A percentile compares a stretch with the other conserved stretches of the same genome.
These are phyloP conservation scores for Dunckerocampus dactyliophorus DNA, from an alignment of 2,113 vertebrate genomes.

Conservation along the genomic window DNA sequence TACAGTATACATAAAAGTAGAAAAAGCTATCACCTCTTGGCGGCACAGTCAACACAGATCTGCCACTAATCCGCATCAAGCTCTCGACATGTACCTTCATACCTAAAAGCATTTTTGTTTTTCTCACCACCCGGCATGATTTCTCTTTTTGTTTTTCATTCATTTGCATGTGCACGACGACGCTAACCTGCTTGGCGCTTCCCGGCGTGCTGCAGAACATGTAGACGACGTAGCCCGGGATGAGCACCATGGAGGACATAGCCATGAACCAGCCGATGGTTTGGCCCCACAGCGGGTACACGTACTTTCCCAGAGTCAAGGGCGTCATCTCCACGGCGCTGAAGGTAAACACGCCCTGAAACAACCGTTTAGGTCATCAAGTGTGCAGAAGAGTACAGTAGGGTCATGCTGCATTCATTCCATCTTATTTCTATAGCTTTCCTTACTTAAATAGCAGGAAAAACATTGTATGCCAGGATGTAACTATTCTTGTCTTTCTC, in stretches of 20 bases:
- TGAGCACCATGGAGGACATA: conserved; percentile 84
- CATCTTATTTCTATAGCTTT: neutral
- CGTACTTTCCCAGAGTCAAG: conserved; percentile 79
- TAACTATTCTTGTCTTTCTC: too few relatives aligned
- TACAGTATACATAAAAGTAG: too few relatives aligned
- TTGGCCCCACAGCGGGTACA: conserved; percentile 86
- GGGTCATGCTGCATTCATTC: neutral
- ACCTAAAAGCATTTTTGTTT: neutral
- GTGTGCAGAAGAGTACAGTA: neutral
- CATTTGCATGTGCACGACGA: neutral
- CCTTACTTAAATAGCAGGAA: neutral
- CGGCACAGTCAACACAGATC: too few relatives aligned
- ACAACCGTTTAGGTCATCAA: neutral
- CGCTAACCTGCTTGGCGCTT: conserved; percentile 57
- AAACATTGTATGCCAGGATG: neutral
- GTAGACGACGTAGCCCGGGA: conserved; percentile 83
- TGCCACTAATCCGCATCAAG: too few relatives aligned
- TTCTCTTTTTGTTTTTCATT: too few relatives aligned
- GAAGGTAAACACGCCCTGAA: conserved; percentile 82
- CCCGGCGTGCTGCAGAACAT: conserved; percentile 77
- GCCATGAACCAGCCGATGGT: conserved; percentile 85
- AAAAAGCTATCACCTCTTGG: neutral
- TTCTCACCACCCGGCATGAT: too few relatives aligned
- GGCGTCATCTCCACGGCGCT: conserved; percentile 89
- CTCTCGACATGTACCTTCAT: too few relatives aligned